These are phyloP conservation scores for Scylla paramamosain DNA, from an alignment of 1,140 invertebrate species.

Conservation along the genomic window DNA sequence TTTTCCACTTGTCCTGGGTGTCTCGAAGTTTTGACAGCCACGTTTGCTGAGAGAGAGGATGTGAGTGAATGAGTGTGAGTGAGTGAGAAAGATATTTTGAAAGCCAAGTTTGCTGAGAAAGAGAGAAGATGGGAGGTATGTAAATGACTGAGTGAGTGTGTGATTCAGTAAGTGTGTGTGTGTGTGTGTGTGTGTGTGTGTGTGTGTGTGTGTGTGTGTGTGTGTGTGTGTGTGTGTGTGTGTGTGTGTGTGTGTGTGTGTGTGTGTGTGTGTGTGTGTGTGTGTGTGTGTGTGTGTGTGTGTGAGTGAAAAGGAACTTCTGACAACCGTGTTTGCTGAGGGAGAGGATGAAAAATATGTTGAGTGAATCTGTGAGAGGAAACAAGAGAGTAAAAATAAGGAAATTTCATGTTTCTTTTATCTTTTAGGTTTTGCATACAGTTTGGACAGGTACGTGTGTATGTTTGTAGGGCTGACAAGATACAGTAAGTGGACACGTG, in stretches of 20 bases:
- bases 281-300: not conserved
- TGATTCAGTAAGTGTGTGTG: not conserved
- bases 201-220: not conserved
- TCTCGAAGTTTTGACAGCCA: constrained; percentile 82
- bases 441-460: too few species aligned
- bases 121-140: not conserved
- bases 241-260: not conserved
- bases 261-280: not conserved
- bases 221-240: not conserved
- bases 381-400: too few species aligned
- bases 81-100: not conserved
- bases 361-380: too few species aligned
- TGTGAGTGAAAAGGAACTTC: too few species aligned
- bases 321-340: too few species aligned
- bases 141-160: not conserved
- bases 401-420: too few species aligned
- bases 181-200: not conserved
- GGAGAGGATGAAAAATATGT: too few species aligned
- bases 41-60: constrained; percentile 79
- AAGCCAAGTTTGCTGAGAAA: too few species aligned
- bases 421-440: too few species aligned
- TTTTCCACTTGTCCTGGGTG: constrained; percentile 83
- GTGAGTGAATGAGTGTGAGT: constrained; percentile 69
- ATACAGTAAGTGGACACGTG: too few species aligned
- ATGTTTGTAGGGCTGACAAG: too few species aligned